Evolutionary conservation across 2,797 vertebrate species (phyloP), one percentile per base, ranked within the genome.

Genomic region (Nannoperca obscura): DNA sequence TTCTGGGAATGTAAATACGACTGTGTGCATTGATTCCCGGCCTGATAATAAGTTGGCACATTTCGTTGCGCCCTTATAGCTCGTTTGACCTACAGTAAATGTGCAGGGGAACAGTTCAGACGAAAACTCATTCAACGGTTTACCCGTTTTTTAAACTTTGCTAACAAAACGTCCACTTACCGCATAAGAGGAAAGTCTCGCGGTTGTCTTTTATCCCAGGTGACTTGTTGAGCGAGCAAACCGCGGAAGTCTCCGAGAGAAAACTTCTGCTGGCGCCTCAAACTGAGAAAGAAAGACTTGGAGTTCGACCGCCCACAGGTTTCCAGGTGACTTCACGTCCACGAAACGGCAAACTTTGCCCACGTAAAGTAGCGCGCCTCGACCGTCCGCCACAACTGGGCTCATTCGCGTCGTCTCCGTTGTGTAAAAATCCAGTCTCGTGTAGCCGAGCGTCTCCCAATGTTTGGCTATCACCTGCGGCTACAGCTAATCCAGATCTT

Each of bases 381-480:
- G 59, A 60, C 36, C 60, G 52, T 0, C 4, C 52, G 20, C 66
- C 27, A 0, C 69, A 0, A 15, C 40, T 36, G 40, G 0, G 38
- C 40, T 81, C 82, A 59, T 80, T 71, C 46, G 66, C 0, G 42
- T 79, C 78, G 66, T 72, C 58, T 69, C 32, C 22, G 66, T 50
- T 76, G 10, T 36, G 55, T 59, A 7, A 57, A 57, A 71, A 60
- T 24, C 53, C 20, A 38, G 20, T 73, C 62, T 60, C 44, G 61
- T 32, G 82, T 55, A 66, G 61, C 67, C 22, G 78, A 78, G 55
- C 55, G 63, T 65, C 77, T 84, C 71, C 86, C 85, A 81, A 59
- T 91, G 88, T 90, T 90, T 90, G 91, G 83, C 90, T 91, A 82
- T 92, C 91, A 95, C 94, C 95, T 95, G 94, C 91, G 91, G 93